Percentiles rank a stretch among this genome's conserved stretches.
phyloP scores from a whole-genome alignment of 2,888 invertebrate species.

The Apomyelois bistriatella region DNA sequence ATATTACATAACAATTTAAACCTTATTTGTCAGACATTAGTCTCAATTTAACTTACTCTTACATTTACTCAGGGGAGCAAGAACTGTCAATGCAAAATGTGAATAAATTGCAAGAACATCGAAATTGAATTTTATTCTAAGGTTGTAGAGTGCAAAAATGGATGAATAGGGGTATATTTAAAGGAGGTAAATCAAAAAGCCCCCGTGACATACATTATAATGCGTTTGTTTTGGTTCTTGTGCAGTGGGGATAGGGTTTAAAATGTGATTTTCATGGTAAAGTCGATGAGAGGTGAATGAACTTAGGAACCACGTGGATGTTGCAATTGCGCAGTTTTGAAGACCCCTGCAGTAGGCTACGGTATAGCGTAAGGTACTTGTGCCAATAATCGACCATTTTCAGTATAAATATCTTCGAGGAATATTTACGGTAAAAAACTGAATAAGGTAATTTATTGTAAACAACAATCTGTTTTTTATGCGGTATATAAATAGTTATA shows the following conservation, averaged over 20 bases:
- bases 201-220: conserved; percentile 11
- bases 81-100: conserved; percentile 13
- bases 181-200: conserved; percentile 16
- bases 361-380: conserved; percentile 43
- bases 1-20: not conserved
- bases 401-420: no score
- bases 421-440: no score
- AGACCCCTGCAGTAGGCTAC: conserved; percentile 68
- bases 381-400: conserved; percentile 15
- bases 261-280: conserved; percentile 14
- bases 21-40: conserved; percentile 1
- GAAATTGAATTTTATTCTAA: not conserved
- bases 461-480: no score
- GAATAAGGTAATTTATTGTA: no score
- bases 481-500: no score
- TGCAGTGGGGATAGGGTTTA: conserved; percentile 21
- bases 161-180: conserved; percentile 13
- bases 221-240: conserved; percentile 35
- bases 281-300: conserved; percentile 51
- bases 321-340: conserved; percentile 72
- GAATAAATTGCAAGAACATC: not conserved
- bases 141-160: conserved; percentile 7
- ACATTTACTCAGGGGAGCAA: conserved; percentile 9
- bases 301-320: conserved; percentile 60
- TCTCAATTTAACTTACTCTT: conserved; percentile 9